These are phyloP conservation scores for Drosophila cognata DNA, from an alignment of 2,888 invertebrate species.

Conservation along the genomic window DNA sequence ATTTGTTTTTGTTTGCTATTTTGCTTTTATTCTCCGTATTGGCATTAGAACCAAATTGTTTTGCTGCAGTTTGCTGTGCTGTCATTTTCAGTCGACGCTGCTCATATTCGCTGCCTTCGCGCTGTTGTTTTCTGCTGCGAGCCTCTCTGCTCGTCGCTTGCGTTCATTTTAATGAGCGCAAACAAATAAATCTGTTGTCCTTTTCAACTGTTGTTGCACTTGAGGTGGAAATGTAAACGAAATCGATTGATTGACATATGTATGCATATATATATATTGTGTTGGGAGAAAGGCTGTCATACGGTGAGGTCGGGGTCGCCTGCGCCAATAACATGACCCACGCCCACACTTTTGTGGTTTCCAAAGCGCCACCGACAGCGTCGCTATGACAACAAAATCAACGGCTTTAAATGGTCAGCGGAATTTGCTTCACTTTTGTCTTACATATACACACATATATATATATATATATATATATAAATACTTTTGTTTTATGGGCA, in stretches of 20 bases:
- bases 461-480: background rate
- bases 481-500: background rate
- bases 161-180: conserved; percentile 54
- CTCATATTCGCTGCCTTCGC: conserved; percentile 29
- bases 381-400: conserved; percentile 10
- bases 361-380: conserved; percentile 29
- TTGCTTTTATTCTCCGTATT: background rate
- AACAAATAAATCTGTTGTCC: conserved; percentile 43
- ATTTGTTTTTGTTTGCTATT: background rate
- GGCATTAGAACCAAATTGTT: conserved; percentile 14
- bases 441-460: conserved; percentile 1
- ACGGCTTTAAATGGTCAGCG: conserved; percentile 15
- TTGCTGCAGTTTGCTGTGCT: conserved; percentile 31
- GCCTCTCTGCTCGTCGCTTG: conserved; percentile 31
- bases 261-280: conserved; percentile 1
- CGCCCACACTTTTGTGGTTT: conserved; percentile 64
- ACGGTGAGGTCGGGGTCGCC: conserved; percentile 28
- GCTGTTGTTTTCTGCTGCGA: conserved; percentile 39
- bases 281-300: conserved; percentile 10
- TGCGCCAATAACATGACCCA: conserved; percentile 45
- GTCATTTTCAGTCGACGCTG: conserved; percentile 32
- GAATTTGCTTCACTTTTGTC: conserved; percentile 14
- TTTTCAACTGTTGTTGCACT: conserved; percentile 33
- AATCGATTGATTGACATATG: conserved; percentile 64
- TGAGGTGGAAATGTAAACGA: conserved; percentile 48